Evolutionary conservation across 1,140 invertebrate genomes (phyloP).

Genomic region (Agrilus planipennis): DNA sequence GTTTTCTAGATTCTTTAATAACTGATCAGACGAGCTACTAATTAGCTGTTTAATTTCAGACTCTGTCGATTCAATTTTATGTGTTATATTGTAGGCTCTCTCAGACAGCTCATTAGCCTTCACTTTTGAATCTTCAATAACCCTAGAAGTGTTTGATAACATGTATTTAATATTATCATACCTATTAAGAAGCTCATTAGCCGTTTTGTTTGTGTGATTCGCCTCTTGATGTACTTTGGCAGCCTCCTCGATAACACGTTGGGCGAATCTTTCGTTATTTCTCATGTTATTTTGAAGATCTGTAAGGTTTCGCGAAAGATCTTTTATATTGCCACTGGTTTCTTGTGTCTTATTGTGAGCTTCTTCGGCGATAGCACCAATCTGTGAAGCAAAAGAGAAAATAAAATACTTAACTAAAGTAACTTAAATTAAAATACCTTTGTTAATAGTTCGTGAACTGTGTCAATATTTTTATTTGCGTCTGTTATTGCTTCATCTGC

Average conservation of each 20-base stretch:
- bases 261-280: constrained; percentile 25
- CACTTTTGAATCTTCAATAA: constrained; percentile 25
- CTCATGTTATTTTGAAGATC: constrained; percentile 26
- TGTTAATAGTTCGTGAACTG: constrained; percentile 9
- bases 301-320: constrained; percentile 20
- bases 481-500: constrained; percentile 11
- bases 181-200: constrained; percentile 19
- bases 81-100: constrained; percentile 23
- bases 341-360: constrained; percentile 20
- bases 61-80: constrained; percentile 22
- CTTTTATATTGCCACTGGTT: constrained; percentile 18
- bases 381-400: constrained; percentile 16
- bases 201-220: constrained; percentile 18
- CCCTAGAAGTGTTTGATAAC: constrained; percentile 20
- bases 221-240: constrained; percentile 23
- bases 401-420: constrained; percentile 1
- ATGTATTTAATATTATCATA: constrained; percentile 20
- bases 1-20: constrained; percentile 23
- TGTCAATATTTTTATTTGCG: constrained; percentile 9
- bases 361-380: constrained; percentile 22
- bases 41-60: constrained; percentile 28
- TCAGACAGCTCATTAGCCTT: constrained; percentile 23
- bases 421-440: constrained; percentile 9
- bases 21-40: constrained; percentile 29
- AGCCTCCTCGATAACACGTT: constrained; percentile 25